These are phyloP conservation scores for Tinea trinotella DNA, from an alignment of 2,888 invertebrate genomes.

Conservation along the genomic window DNA sequence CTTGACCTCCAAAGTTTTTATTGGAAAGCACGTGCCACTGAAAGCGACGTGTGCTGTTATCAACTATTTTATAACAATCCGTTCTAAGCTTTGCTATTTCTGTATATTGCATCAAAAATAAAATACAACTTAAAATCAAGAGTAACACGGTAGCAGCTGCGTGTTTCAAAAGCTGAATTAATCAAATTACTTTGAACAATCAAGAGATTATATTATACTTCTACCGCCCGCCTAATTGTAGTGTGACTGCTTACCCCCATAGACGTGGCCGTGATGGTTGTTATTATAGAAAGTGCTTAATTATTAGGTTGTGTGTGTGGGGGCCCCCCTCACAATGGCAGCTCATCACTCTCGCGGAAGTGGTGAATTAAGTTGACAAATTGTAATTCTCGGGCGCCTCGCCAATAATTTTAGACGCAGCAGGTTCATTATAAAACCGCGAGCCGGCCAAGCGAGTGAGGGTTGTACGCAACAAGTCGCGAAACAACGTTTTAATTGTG, in stretches of 20 bases:
- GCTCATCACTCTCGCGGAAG: conserved; percentile 10
- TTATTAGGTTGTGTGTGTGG: background rate
- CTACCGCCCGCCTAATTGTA: background rate
- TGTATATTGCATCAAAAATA: no score
- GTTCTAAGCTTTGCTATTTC: no score
- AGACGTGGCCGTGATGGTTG: background rate
- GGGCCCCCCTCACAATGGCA: background rate
- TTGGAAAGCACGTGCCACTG: conserved; percentile 60
- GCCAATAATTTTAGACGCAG: background rate
- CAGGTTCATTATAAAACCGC: conserved; percentile 10
- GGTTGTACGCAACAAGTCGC: conserved; percentile 65
- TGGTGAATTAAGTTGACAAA: conserved; percentile 9
- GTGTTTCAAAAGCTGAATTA: no score
- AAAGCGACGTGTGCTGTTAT: conserved; percentile 1
- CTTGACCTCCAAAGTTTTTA: conserved; percentile 73
- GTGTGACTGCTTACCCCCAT: background rate
- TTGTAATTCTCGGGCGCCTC: conserved; percentile 3
- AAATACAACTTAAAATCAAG: no score
- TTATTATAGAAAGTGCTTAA: background rate
- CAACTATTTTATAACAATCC: background rate
- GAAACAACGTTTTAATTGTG: conserved; percentile 66
- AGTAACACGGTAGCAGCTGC: no score
- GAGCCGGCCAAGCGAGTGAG: conserved; percentile 25
- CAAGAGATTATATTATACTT: no score
- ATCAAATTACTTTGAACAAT: no score